Evolutionary conservation across 2,113 vertebrate species (phyloP), one percentile per base, ranked within the genome.

Genomic region (Prunella himalayana): DNA sequence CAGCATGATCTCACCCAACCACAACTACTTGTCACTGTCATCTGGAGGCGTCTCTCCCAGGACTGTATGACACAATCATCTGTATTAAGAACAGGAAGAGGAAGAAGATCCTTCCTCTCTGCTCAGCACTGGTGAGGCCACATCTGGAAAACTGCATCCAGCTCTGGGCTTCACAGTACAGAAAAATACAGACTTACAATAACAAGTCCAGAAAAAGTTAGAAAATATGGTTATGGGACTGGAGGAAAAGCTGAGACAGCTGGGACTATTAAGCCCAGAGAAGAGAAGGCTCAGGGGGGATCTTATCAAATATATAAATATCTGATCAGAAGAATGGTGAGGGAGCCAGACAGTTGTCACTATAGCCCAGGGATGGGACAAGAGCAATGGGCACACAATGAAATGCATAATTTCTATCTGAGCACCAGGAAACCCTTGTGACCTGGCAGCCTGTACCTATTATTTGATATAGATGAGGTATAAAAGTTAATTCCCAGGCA

Each of bases 101-200:
- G 30, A 88, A 82, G 13, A 33, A 37, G 35, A 59, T 39, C 11
- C 20, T 53, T 75, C 39, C 63, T 51, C 20, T 92, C 66, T 56
- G 35, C 35, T 88, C 53, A 76, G 66, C 47, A 25, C 42, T 50
- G 20, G 6, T 68, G 28, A 79, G 66, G 42, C n/a, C 35, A 42
- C 0, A 0, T 11, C 39, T 31, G 39, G 8, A 33, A 22, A 76
- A 8, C 4, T 39, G 25, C 30, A 64, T 33, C 15, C 59, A 73
- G 49, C 7, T 80, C 57, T 56, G 33, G 23, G 21, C 15, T 88
- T 85, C 70, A 17, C 24, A 82, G n/a, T 12, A 71, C 11, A 75
- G 54, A 65, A 93, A 35, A 39, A 28, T 15, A 59, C 0, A 17
- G 42, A 57, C 7, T 61, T 72, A 56, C 1, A 75, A 56, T 7